Base-by-base conservation (phyloP, 2,888 invertebrate genomes). In the Leptothorax acervorum region DNA sequence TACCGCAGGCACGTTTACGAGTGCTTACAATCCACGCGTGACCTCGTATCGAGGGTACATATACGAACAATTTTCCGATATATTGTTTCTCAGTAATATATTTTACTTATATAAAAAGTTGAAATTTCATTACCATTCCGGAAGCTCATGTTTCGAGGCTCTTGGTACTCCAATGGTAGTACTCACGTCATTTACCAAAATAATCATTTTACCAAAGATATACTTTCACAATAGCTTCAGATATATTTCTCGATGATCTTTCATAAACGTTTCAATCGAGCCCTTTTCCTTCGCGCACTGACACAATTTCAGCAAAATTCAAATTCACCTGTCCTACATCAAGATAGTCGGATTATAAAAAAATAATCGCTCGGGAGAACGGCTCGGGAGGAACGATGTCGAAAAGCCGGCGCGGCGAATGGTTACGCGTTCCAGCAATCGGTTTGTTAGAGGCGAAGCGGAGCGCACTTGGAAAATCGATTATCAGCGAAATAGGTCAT, bases 21-120 rank as follows among this genome's bases (percentile, higher is more conserved):
- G 71, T 78, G 31, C 42, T 82, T 55, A 62, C 53, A 23, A 23
- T 31, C 45, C 74, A 51, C 55, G 42, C 31, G 66, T 60, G 73
- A 75, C 55, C 39, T 11, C 73, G 45, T 65, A 35, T 0, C 28
- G 66, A 31, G 28, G 60, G 84, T 83, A 85, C 31, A 11, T 86
- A 82, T 88, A 86, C 75, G 87, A 91, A 91, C 90, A 87, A 87
- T 91, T 91, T 91, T 90, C 90, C 91, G 75, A 92, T 91, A 92
- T 78, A 92, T 74, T 65, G 70, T 82, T 79, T 9, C 23, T 23
- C 75, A 11, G 18, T 23, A 45, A 74, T 74, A 74, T 31, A 12
- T 60, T 74, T 73, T 60, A 45, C 66, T 66, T 31, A 31, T n/a
- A 28, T n/a, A 18, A 74, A 60, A 74, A 60, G 28, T 74, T 31